Base-by-base conservation (phyloP, 1,140 invertebrate genomes). In the Planococcus citri region DNA sequence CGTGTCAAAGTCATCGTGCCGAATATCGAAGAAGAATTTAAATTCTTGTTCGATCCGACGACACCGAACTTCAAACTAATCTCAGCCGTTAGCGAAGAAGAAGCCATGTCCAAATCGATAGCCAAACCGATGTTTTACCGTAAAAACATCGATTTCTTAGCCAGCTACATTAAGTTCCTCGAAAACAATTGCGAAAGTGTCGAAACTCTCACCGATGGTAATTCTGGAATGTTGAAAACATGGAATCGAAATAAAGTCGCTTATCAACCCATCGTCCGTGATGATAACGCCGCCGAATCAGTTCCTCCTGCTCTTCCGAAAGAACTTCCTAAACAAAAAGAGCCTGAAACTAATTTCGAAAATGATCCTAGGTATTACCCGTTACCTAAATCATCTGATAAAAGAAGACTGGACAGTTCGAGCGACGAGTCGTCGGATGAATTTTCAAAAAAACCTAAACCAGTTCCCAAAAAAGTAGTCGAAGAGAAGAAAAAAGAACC, bases 11-110 rank as follows among this genome's bases (percentile, higher is more conserved):
- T 91, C 73, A 88, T 90, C 74, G 88, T 90, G 74, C 88, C 88
- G 71, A 89, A 90, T 82, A 90, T 91, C 78, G 88, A 90, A 78
- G 88, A 91, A 80, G 89, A 91, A 80, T 79, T 90, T 76, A 86
- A 86, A 77, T 90, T 89, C 79, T 79, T 91, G 77, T 80, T 83
- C 60, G 60, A 64, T 17, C 60, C 60, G 20, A 25, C 14, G 1
- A 24, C 25, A 4, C 60, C 22, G 2, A 24, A 64, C 17, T 64
- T 17, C 60, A 64, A 64, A 64, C 22, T 24, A 27, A 64, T 64
- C 10, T 2, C 60, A 3, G 9, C 10, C 10, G 8, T 20, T 9
- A 20, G 8, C 60, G 60, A 64, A 64, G 60, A 64, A 64, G 60
- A 64, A 27, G 9, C 10, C 2, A 2, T 25, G 60, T 20, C 8